A percentile compares a stretch with the other conserved stretches of the same genome.
Evolutionary conservation across 2,797 vertebrate species (phyloP).

Genomic region (Lithobates sylvaticus): DNA sequence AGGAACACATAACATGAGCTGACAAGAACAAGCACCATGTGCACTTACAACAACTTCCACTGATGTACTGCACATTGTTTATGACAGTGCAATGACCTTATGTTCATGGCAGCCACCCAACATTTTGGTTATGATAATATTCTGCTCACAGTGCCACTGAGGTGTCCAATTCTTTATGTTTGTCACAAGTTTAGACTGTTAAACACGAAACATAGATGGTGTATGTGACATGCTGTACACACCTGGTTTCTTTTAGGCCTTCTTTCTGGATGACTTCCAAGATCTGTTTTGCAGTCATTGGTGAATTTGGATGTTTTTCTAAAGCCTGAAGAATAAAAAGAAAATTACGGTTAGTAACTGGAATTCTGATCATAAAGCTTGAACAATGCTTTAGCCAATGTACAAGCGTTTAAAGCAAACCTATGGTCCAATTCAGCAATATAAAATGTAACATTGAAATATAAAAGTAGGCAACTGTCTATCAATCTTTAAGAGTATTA

Average conservation of each 20-base stretch:
- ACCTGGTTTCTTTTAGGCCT: slow-evolving; percentile 88
- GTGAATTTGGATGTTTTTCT: slow-evolving; percentile 85
- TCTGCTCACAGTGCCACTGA: background rate
- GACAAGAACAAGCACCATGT: slow-evolving; percentile 22
- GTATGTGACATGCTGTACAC: slow-evolving; percentile 65
- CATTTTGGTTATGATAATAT: slow-evolving; percentile 16
- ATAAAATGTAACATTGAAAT: background rate
- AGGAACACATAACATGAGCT: slow-evolving; percentile 19
- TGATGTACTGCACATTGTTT: slow-evolving; percentile 16
- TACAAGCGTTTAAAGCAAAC: background rate
- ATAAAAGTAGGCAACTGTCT: background rate
- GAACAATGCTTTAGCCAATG: background rate
- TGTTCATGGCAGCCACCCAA: slow-evolving; percentile 35
- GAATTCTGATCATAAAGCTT: background rate
- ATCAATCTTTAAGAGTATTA: background rate
- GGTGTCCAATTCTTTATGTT: background rate
- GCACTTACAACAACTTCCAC: slow-evolving; percentile 13
- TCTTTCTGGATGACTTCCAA: slow-evolving; percentile 88
- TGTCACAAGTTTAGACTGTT: background rate
- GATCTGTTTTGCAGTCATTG: slow-evolving; percentile 88
- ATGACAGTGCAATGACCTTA: background rate
- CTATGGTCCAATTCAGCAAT: background rate
- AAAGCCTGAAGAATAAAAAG: slow-evolving; percentile 78
- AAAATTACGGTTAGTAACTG: slow-evolving; percentile 46
- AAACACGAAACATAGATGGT: background rate